Evolutionary conservation across 2,797 vertebrate species (phyloP), one percentile per base, ranked within the genome.

Genomic region (Tauraco hartlaubi): DNA sequence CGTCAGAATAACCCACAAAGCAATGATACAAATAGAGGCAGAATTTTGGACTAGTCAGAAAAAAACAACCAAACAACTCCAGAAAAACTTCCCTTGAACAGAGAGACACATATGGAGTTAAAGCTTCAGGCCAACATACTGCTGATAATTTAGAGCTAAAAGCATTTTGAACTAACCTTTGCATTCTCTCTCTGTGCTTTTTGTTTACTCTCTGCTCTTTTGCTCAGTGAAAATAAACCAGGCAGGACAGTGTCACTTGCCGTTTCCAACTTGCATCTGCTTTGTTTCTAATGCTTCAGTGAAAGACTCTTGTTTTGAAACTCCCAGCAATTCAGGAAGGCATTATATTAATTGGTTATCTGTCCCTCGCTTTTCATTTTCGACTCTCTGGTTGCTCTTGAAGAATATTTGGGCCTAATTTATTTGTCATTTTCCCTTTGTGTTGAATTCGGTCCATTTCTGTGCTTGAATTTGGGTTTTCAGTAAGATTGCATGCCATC

Each of bases 131-230:
- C 9, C 5, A 21, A 31, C 35, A 31, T 44, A 41, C 16, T 89
- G 54, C 12, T 77, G 48, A 74, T 64, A 89, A 43, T 67, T 88
- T 72, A 73, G 83, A 92, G 29, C 22, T 78, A 62, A 84, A 94
- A 78, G 3, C 23, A 43, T 93, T 95, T 92, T 86, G 67, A 78
- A 73, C 17, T 56, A 91, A 84, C 25, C 51, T 92, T 91, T 86
- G 51, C 58, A 76, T 92, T 80, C 31, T 64, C 29, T 64, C 41
- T 46, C 15, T 59, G 49, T 39, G 44, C 41, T 80, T 85, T 61
- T 68, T 75, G n/a, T 83, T 94, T 83, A 52, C 64, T 74, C 58
- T 85, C 35, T 91, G 63, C 33, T 63, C 67, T 92, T 95, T 25
- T 66, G 28, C 44, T 91, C 31, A 23, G 33, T 89, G 84, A 73